Evolutionary conservation across 2,888 invertebrate genomes (phyloP).

Genomic region (Odiellus spinosus): DNA sequence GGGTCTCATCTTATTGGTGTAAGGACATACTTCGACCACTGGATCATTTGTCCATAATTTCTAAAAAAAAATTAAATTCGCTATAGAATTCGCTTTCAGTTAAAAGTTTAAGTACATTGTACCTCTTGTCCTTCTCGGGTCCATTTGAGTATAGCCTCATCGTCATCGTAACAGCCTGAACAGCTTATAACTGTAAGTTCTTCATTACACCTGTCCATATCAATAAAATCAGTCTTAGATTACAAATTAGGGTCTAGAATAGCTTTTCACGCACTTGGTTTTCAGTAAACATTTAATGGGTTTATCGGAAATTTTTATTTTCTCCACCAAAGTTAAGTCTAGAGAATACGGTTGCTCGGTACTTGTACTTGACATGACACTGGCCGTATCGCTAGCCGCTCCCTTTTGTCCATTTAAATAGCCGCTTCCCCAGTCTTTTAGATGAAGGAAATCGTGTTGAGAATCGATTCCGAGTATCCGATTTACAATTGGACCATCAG

Average conservation of each 20-base stretch:
- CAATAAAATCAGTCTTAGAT: not conserved
- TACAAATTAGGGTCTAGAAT: too few relatives aligned
- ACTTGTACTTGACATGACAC: slow-evolving; percentile 21
- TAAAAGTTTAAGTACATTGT: too few relatives aligned
- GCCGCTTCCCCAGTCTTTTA: too few relatives aligned
- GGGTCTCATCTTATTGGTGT: slow-evolving; percentile 26
- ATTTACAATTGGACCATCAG: too few relatives aligned
- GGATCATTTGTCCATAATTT: slow-evolving; percentile 32
- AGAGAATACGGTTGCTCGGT: slow-evolving; percentile 26
- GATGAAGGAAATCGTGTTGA: too few relatives aligned
- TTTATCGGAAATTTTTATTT: slow-evolving; percentile 36
- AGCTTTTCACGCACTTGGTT: slow-evolving; percentile 13
- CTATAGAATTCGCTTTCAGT: not conserved
- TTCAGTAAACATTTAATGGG: slow-evolving; percentile 32
- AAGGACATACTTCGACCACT: slow-evolving; percentile 28
- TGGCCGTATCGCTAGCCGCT: slow-evolving; percentile 21
- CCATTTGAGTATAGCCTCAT: slow-evolving; percentile 37
- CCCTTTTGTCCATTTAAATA: too few relatives aligned
- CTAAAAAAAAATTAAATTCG: slow-evolving; percentile 21
- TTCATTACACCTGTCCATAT: slow-evolving; percentile 23
- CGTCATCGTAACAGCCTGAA: slow-evolving; percentile 35
- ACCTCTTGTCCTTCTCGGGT: slow-evolving; percentile 30
- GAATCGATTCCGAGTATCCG: too few relatives aligned
- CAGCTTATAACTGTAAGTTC: slow-evolving; percentile 33
- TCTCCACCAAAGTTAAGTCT: slow-evolving; percentile 32